These are phyloP conservation scores for Mechanitis messenoides DNA, from an alignment of 2,888 invertebrate genomes.

Conservation along the genomic window DNA sequence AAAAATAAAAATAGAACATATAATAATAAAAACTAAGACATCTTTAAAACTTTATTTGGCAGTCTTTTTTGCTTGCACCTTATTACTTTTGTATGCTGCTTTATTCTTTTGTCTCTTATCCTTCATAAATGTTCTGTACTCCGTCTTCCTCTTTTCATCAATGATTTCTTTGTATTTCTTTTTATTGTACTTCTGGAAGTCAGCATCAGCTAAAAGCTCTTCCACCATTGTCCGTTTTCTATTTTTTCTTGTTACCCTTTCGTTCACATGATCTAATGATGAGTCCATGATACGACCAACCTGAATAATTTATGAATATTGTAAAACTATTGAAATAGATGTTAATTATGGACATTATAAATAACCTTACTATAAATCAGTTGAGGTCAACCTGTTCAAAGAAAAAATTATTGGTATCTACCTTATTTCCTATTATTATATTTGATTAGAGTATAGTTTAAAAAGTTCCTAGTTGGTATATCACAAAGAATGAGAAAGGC, in stretches of 20 bases:
- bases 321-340: background rate
- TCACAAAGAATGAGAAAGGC: too few species aligned
- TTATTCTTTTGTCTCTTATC: constrained; percentile 84
- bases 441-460: too few species aligned
- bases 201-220: constrained; percentile 92
- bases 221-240: constrained; percentile 94
- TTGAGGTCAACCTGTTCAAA: too few species aligned
- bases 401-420: too few species aligned
- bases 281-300: constrained; percentile 89
- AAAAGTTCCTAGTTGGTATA: too few species aligned
- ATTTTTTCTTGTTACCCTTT: constrained; percentile 88
- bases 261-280: constrained; percentile 90
- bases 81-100: constrained; percentile 58
- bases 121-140: constrained; percentile 84
- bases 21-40: constrained; percentile 16
- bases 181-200: constrained; percentile 88
- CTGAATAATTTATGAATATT: constrained; percentile 50
- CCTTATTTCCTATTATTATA: too few species aligned
- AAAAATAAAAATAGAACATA: background rate
- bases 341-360: background rate
- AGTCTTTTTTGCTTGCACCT: constrained; percentile 49
- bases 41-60: constrained; percentile 32
- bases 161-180: constrained; percentile 87
- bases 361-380: too few species aligned
- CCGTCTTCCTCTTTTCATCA: constrained; percentile 80